Evolutionary conservation across 2,797 vertebrate species (phyloP), one percentile per base, ranked within the genome.

Genomic region (Erpetoichthys calabaricus): DNA sequence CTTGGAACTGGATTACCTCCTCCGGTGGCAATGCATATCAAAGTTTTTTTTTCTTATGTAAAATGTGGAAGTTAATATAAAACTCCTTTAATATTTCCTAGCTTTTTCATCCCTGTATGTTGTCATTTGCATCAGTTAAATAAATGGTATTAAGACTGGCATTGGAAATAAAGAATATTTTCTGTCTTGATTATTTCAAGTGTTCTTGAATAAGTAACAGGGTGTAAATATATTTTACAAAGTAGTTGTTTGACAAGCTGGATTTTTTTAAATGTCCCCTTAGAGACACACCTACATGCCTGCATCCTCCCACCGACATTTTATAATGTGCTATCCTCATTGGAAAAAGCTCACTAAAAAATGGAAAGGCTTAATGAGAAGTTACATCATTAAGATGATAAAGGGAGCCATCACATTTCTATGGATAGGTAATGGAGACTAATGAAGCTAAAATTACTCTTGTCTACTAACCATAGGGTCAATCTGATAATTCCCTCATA

Each of bases 391-490:
- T 84, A 84, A 80, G 78, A 83, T 79, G 78, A 81, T 82, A 80
- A 82, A 80, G 70, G 68, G 76, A 70, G 75, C 75, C 83, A 81
- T 84, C 82, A 74, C 75, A 74, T 76, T 77, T 78, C 68, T 75
- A 81, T 79, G 80, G 76, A 72, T 81, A 81, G 82, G 82, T 83
- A 84, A 82, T 84, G 79, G 77, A 80, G 78, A 79, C 80, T 82
- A 85, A 83, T 85, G 83, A 82, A 65, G 70, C 75, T 75, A 68
- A 75, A 78, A 82, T 85, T 82, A 68, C 71, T 77, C 76, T 81
- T 81, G 75, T 78, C 73, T 77, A 73, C 78, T 74, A 76, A 75
- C 80, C 78, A 73, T 67, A 73, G 75, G 80, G 81, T 84, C 84
- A 85, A 84, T 81, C 79, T 85, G 64, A 75, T 79, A 75, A 69